A percentile compares a stretch with the other conserved stretches of the same genome.
These are phyloP conservation scores for Drosophila merina DNA, from an alignment of 2,888 invertebrate genomes.

Conservation along the genomic window DNA sequence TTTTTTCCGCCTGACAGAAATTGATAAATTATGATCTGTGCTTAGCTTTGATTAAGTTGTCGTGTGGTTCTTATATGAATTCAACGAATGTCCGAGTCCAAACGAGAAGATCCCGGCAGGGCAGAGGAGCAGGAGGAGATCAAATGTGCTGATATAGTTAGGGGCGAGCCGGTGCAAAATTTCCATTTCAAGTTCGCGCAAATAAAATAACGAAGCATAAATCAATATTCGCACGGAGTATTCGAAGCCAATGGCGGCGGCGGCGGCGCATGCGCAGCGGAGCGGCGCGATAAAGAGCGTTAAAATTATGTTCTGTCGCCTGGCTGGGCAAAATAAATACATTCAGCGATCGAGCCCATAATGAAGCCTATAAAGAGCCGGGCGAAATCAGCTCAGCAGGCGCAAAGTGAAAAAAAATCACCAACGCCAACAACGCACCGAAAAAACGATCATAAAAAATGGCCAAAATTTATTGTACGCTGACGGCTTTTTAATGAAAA, in stretches of 20 bases:
- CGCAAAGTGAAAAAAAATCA: conserved; percentile 48
- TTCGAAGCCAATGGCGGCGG: conserved; percentile 15
- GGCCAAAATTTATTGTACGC: conserved; percentile 76
- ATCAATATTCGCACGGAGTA: conserved; percentile 59
- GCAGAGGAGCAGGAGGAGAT: conserved; percentile 20
- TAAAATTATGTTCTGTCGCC: conserved; percentile 74
- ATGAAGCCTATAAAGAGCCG: conserved; percentile 61
- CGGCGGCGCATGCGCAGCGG: conserved; percentile 37
- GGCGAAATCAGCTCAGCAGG: conserved; percentile 59
- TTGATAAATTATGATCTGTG: conserved; percentile 62
- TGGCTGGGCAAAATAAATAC: conserved; percentile 68
- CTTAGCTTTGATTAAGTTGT: conserved; percentile 70
- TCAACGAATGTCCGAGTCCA: conserved; percentile 25
- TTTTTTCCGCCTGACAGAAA: conserved; percentile 62
- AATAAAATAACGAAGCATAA: conserved; percentile 47
- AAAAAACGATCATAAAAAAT: conserved; percentile 49
- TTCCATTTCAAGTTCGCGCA: conserved; percentile 1
- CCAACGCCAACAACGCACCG: conserved; percentile 1
- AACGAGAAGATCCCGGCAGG: not conserved
- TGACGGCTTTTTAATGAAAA: conserved; percentile 80
- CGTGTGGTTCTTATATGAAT: conserved; percentile 35
- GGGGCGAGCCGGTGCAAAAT: conserved; percentile 26
- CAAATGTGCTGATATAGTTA: conserved; percentile 57
- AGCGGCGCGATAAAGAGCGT: conserved; percentile 71
- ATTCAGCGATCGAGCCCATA: conserved; percentile 60